Percentiles rank a stretch among this genome's conserved stretches.
Evolutionary conservation across 2,113 vertebrate species (phyloP).

Genomic region (Laterallus jamaicensis): DNA sequence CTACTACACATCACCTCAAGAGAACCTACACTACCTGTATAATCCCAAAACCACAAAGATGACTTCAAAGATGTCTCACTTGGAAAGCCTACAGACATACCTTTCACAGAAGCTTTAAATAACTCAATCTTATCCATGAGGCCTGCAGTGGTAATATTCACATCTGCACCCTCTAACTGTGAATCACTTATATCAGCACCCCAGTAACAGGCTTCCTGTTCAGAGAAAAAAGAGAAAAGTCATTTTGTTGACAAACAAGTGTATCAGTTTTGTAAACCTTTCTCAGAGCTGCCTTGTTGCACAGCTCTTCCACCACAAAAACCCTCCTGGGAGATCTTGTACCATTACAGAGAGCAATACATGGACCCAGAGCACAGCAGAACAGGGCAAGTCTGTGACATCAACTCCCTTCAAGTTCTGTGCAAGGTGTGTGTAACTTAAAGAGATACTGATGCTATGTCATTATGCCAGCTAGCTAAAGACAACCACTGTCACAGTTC

Average conservation of each 20-base stretch:
- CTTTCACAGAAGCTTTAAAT: constrained; percentile 82
- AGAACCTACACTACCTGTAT: neutral
- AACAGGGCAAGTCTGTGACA: fast-evolving
- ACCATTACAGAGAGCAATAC: neutral
- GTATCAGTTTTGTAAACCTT: neutral
- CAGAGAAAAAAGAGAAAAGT: neutral
- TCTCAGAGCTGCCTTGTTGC: neutral
- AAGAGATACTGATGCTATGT: neutral
- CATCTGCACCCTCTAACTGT: constrained; percentile 82
- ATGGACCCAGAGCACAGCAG: neutral
- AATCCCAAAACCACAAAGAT: neutral
- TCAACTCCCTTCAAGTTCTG: neutral
- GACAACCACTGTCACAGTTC: neutral
- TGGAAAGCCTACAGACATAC: constrained; percentile 60
- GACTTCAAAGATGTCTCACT: neutral
- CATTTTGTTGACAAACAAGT: neutral
- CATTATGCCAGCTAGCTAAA: neutral
- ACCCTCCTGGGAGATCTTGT: neutral
- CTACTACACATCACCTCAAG: neutral
- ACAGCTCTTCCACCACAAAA: neutral
- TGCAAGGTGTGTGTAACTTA: neutral
- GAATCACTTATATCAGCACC: constrained; percentile 84
- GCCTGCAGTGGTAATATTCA: constrained; percentile 80
- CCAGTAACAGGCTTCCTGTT: constrained; percentile 81
- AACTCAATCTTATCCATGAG: constrained; percentile 79